Percentiles rank a stretch among this genome's conserved stretches.
Evolutionary conservation across 2,113 vertebrate genomes (phyloP).

Genomic region (Platysternon megacephalum): DNA sequence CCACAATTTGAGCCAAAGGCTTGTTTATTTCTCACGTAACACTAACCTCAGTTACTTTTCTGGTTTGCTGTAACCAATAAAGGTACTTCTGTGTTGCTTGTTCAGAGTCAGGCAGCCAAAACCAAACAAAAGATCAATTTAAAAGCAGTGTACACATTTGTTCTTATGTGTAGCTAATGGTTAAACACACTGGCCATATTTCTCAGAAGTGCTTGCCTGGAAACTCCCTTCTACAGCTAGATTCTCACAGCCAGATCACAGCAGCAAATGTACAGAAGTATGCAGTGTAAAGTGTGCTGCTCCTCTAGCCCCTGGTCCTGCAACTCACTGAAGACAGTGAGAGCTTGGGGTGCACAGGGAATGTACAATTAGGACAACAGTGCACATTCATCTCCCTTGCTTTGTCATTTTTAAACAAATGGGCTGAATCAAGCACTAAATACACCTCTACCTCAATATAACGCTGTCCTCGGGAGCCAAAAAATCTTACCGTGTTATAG

Average conservation of each 20-base stretch:
- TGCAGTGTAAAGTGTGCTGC: not conserved
- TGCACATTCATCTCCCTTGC: not conserved
- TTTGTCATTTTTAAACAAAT: rapidly evolving
- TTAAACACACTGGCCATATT: not conserved
- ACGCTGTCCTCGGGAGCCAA: too few species aligned
- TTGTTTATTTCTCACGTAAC: rapidly evolving
- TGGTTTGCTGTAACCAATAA: not conserved
- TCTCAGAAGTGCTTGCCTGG: not conserved
- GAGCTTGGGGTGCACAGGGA: not conserved
- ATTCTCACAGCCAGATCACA: not conserved
- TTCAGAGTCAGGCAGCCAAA: not conserved
- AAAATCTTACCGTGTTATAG: too few species aligned
- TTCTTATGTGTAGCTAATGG: not conserved
- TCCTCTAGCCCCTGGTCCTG: not conserved
- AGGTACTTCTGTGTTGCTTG: rapidly evolving
- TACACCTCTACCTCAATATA: too few species aligned
- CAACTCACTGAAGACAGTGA: not conserved
- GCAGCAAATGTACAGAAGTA: rapidly evolving
- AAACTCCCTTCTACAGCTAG: not conserved
- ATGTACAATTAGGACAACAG: not conserved
- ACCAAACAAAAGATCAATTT: rapidly evolving
- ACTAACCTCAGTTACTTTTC: rapidly evolving
- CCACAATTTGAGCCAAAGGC: rapidly evolving
- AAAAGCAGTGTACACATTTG: not conserved
- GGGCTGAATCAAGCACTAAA: not conserved